A percentile compares a stretch with the other conserved stretches of the same genome.
Conservation (phyloP, 2,797 vertebrate species). For the Halcyon leucocephala region DNA sequence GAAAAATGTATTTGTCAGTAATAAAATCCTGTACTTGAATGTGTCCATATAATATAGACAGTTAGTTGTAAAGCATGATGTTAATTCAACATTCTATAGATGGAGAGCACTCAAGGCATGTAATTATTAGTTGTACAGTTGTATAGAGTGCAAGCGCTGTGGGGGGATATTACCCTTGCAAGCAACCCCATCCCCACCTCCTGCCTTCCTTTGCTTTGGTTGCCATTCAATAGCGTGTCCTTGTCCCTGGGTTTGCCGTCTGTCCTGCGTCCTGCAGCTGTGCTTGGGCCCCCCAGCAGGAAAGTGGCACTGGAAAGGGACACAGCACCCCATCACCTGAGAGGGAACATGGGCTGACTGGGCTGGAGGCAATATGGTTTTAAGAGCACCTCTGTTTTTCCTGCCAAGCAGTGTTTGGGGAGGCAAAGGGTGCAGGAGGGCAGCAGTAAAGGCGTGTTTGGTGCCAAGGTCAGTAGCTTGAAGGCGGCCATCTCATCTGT, state of each 20-base stretch:
- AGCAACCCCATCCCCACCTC: neutral
- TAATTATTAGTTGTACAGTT: neutral
- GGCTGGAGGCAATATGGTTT: neutral
- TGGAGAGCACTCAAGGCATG: neutral
- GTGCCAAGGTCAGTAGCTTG: neutral
- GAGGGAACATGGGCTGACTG: neutral
- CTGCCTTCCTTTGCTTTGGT: neutral
- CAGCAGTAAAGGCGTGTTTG: neutral
- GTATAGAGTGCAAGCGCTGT: neutral
- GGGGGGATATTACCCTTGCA: neutral
- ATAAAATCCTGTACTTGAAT: neutral
- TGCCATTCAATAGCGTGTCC: neutral
- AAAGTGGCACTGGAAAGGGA: neutral
- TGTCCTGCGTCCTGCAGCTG: neutral
- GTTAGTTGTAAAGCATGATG: neutral
- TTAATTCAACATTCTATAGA: neutral
- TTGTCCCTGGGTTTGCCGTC: neutral
- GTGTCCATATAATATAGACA: neutral
- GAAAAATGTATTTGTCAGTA: neutral
- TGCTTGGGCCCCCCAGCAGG: neutral
- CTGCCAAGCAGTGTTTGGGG: neutral
- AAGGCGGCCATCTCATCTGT: neutral
- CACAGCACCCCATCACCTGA: fast-evolving
- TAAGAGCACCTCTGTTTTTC: neutral
- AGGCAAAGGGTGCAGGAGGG: neutral